Evolutionary conservation across 2,888 invertebrate genomes (phyloP), one percentile per base, ranked within the genome.

Genomic region (Macaria liturata): DNA sequence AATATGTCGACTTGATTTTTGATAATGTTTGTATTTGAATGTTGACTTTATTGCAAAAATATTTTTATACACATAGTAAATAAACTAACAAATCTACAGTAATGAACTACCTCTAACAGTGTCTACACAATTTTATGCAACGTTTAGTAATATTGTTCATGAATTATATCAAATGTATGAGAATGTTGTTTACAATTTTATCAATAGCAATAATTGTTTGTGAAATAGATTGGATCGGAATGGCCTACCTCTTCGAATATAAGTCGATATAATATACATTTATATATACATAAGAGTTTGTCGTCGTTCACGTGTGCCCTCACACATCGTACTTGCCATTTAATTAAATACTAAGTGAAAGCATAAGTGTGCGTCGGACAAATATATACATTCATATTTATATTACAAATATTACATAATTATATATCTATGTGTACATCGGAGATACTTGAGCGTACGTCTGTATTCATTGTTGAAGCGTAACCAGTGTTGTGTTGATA

Each of bases 21-120:
- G 86, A 88, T 90, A 87, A 84, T 88, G 84, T 88, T 90, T 87
- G 86, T 90, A 90, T 89, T 89, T 90, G 72, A 87, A 86, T 88
- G 91, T 91, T 90, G 78, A 87, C 85, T 89, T 88, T 90, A 90
- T 88, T 86, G 81, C 90, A 88, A 81, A 91, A 90, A 84, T 91
- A 91, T 91, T 91, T 91, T 91, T 91, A 91, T 91, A 91, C 84
- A 86, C 76, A 84, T 84, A 84, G 80, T 83, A 71, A 51, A 51
- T 51, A 84, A 85, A 84, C 54, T 59, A 49, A 61, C 72, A 80
- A 68, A 59, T 54, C 60, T 73, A 81, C 84, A 84, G 82, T 77
- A 79, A 83, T 82, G 73, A 87, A 82, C 91, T 91, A 91, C 91
- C 91, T 91, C 91, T 37, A 89, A 76, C 84, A 84, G 80, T 75